These are phyloP conservation scores for Cathartes aura DNA, from an alignment of 2,113 vertebrate species.

Conservation along the genomic window DNA sequence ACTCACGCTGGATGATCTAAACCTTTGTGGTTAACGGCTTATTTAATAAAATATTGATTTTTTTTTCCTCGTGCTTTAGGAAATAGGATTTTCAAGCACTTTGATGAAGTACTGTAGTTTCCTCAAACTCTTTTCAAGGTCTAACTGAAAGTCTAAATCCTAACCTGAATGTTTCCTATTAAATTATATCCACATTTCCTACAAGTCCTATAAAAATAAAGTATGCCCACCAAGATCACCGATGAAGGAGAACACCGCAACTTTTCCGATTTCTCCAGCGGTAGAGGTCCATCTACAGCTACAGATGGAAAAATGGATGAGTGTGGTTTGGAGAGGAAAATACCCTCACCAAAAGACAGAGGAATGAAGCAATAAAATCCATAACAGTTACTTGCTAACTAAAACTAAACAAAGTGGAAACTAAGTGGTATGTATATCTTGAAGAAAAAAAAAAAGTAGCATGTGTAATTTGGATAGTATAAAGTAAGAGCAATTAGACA, in stretches of 20 bases:
- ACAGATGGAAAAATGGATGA: background rate
- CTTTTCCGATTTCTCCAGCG: background rate
- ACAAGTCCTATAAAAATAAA: background rate
- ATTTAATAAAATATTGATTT: conserved; percentile 54
- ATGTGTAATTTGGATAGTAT: background rate
- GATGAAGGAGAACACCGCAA: background rate
- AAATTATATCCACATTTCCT: background rate
- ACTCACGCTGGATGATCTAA: background rate
- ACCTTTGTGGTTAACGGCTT: conserved; percentile 9
- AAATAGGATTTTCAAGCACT: conserved; percentile 5
- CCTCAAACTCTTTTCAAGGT: conserved; percentile 5
- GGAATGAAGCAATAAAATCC: background rate
- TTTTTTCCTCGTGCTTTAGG: background rate
- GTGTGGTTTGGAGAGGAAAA: background rate
- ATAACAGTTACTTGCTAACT: background rate
- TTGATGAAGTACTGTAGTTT: conserved; percentile 14
- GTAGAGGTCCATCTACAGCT: background rate
- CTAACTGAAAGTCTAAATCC: conserved; percentile 9
- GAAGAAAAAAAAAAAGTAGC: background rate
- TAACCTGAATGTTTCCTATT: conserved; percentile 3
- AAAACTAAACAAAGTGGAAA: background rate
- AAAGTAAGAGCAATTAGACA: background rate
- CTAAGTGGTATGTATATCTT: background rate
- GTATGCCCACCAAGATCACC: background rate
- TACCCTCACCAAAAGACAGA: background rate